phyloP scores from a whole-genome alignment of 2,113 vertebrate species.

The Pituophis catenifer region DNA sequence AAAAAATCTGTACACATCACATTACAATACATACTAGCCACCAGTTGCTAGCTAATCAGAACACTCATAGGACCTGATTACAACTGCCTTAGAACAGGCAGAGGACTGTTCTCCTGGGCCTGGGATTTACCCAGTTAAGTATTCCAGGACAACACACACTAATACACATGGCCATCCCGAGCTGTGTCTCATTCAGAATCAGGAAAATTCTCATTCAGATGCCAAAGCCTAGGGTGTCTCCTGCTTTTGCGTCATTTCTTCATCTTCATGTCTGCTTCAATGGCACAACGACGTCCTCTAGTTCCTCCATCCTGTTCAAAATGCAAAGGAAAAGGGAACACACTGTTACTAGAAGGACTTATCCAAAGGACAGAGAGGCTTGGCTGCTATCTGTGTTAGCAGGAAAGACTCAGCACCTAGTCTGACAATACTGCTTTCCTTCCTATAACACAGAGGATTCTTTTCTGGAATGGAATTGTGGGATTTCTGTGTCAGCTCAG shows the following conservation, averaged over 20 bases:
- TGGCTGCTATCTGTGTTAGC: background rate
- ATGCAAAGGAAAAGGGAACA: slow-evolving; percentile 55
- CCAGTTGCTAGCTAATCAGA: slow-evolving; percentile 72
- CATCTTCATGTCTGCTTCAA: slow-evolving; percentile 99
- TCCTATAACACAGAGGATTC: background rate
- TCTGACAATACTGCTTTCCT: slow-evolving; percentile 11
- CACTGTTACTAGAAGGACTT: slow-evolving; percentile 27
- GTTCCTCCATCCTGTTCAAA: slow-evolving; percentile 90
- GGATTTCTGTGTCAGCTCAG: slow-evolving; percentile 10
- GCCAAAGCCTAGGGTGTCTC: background rate
- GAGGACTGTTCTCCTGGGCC: slow-evolving; percentile 58
- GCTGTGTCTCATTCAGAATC: slow-evolving; percentile 22
- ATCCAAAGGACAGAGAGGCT: slow-evolving; percentile 9
- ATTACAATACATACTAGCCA: slow-evolving; percentile 75
- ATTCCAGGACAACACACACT: slow-evolving; percentile 37
- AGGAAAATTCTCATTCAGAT: background rate
- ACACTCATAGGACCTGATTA: slow-evolving; percentile 67
- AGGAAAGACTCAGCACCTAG: slow-evolving; percentile 15
- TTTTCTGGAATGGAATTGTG: slow-evolving; percentile 12
- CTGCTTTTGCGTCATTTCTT: slow-evolving; percentile 83
- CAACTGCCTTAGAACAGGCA: slow-evolving; percentile 79
- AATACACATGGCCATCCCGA: background rate
- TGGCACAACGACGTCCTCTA: slow-evolving; percentile 95
- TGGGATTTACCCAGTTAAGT: slow-evolving; percentile 64
- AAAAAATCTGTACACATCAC: slow-evolving; percentile 77